Percentiles rank a stretch among this genome's conserved stretches.
phyloP scores from a whole-genome alignment of 2,888 invertebrate species.

The Cephus sareptanus region DNA sequence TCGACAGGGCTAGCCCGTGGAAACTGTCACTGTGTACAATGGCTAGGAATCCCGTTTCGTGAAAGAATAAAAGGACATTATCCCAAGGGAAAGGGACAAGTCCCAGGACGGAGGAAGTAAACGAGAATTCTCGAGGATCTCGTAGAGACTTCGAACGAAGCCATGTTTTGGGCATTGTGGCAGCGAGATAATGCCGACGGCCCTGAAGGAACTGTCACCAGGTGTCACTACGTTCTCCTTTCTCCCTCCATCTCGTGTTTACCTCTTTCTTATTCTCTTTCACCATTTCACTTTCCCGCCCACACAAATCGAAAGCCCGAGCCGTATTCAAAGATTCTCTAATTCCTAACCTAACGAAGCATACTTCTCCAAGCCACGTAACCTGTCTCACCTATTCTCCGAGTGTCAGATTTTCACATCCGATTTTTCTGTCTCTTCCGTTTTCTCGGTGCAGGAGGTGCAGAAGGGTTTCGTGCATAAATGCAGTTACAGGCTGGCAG shows the following conservation, averaged over 20 bases:
- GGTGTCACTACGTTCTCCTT: conserved; percentile 27
- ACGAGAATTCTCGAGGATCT: conserved; percentile 43
- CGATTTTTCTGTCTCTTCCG: no score
- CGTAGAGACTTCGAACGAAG: conserved; percentile 49
- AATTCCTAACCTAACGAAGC: no score
- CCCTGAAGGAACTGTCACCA: conserved; percentile 43
- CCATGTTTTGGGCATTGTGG: conserved; percentile 53
- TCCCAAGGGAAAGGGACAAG: conserved; percentile 22
- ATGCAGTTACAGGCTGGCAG: conserved; percentile 18
- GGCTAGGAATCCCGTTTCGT: conserved; percentile 24
- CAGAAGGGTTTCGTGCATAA: conserved; percentile 7
- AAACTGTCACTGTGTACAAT: conserved; percentile 47
- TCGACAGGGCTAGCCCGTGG: no score
- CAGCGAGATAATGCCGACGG: conserved; percentile 42
- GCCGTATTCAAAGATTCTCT: no score
- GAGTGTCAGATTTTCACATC: no score
- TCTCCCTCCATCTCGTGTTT: background rate
- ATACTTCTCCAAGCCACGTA: no score
- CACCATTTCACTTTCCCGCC: no score
- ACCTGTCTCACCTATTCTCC: no score
- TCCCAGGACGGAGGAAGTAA: conserved; percentile 17
- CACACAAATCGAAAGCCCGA: no score
- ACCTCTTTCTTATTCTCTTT: background rate
- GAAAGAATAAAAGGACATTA: conserved; percentile 54
- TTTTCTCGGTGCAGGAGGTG: no score